Base-by-base conservation (phyloP, 2,113 vertebrate genomes). In the Haliaeetus leucogaster region DNA sequence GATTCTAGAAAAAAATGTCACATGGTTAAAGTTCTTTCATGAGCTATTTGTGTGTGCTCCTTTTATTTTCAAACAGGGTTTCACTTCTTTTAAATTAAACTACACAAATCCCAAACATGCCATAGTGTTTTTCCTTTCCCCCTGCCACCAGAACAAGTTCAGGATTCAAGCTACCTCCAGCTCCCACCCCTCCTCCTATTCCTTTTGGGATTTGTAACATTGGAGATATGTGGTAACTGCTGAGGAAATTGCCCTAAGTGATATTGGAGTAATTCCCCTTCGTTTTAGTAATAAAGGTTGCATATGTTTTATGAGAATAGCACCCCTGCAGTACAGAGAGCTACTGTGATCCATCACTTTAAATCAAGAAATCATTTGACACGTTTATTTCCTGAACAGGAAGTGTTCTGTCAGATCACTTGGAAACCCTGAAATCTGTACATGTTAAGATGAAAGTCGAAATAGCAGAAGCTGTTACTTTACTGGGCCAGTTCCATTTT, bases 321-420 rank as follows among this genome's bases (percentile, higher is more conserved):
- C 94, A 97, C 95, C 87, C 93, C 96, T 90, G 90, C 93, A 93
- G 85, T 95, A 95, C 96, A 95, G 95, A 97, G 94, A 96, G 89
- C 96, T 90, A 96, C 97, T 98, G 95, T 95, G 96, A 97, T 97
- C 96, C 68, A 85, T 97, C 96, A 96, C 74, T 94, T 97, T 96
- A 96, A 97, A 98, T 97, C 97, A 96, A 98, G 97, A 97, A 98
- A 97, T 97, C 74, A 93, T 97, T 97, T 98, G 96, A 97, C 95
- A 95, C 62, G 2, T 98, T 97, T 98, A 97, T 97, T 98, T 98
- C 96, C 97, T 95, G 67, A 94, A 65, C 93, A 97, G 98, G 98
- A 98, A 98, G 90, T 83, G 71, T 90, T 94, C 90, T 96, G 94
- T 97, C 94, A 96, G 93, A 97, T 95, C 96, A 97, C 91, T 86